Base-by-base conservation (phyloP, 2,888 invertebrate species). In the Aphodius sticticus region DNA sequence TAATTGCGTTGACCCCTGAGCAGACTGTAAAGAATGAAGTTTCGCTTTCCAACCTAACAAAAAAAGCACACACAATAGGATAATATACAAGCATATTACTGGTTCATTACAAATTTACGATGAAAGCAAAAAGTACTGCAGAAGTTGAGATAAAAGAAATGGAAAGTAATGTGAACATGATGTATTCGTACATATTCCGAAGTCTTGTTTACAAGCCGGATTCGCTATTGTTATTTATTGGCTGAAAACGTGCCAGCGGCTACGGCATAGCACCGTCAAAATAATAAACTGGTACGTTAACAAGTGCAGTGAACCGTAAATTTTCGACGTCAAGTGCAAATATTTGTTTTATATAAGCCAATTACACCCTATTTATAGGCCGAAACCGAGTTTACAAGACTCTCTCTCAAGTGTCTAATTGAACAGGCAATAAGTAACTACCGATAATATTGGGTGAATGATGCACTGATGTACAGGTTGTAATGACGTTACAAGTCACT, bases 1-100 rank as follows among this genome's bases (percentile, higher is more conserved):
- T 85, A 85, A 86, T 84, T 81, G 83, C 81, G 71, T 7, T 53
- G 53, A 9, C 7, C 53, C 26, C 26, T 26, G 26, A 26, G 26
- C 53, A 12, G 53, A 12, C 53, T 1, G 1, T 53, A 53, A 53
- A 53, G 53, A 53, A 53, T 12, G 53, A 71, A n/a, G 71, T 35
- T 71, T 71, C 71, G 16, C 12, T 71, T 35, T 71, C 35, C 69
- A 69, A 35, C 5, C 12, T 0, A 71, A 71, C 35, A 4, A 71
- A 15, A 5, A 71, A 71, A 1, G 26, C 26, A 70, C 70, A 6
- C 70, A 70, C 15, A 70, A 70, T 70, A 70, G 70, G 70, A n/a
- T 16, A 70, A 70, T 70, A 9, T 9, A 6, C 70, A 16, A 71
- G 35, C 12, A 2, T 71, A 71, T n/a, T 35, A 26, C 16, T 16